These are phyloP conservation scores for Sternarchorhynchus goeldii DNA, from an alignment of 2,797 vertebrate genomes.

Conservation along the genomic window DNA sequence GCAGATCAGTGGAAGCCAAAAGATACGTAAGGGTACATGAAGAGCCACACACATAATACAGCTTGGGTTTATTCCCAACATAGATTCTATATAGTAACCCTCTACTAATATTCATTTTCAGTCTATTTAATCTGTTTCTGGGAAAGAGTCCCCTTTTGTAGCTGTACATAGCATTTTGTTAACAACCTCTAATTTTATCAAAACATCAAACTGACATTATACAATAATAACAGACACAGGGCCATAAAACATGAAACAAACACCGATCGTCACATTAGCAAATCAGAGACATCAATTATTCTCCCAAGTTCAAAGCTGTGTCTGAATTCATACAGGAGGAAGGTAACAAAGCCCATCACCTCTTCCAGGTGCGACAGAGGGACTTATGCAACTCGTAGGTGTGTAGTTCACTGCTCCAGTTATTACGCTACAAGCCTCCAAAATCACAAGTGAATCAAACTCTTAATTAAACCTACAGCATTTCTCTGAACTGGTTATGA, in stretches of 20 bases:
- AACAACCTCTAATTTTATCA: background rate
- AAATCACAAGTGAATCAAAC: too few relatives aligned
- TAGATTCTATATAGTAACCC: too few relatives aligned
- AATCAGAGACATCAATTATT: conserved; percentile 47
- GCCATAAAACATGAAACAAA: conserved; percentile 43
- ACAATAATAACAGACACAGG: conserved; percentile 30
- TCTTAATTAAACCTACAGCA: too few relatives aligned
- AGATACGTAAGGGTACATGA: too few relatives aligned
- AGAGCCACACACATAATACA: too few relatives aligned
- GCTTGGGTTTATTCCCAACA: too few relatives aligned
- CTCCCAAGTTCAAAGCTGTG: conserved; percentile 41
- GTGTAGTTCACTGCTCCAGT: conserved; percentile 13
- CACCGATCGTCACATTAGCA: conserved; percentile 13
- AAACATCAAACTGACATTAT: conserved; percentile 15
- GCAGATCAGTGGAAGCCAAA: too few relatives aligned
- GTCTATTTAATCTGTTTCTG: too few relatives aligned
- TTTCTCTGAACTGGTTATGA: too few relatives aligned
- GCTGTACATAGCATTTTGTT: background rate
- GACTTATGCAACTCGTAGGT: background rate
- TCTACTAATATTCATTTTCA: too few relatives aligned
- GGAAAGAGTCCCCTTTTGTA: background rate
- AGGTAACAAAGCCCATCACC: background rate
- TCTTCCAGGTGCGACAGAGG: background rate
- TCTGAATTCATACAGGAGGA: conserved; percentile 8
- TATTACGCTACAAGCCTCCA: background rate